A percentile compares a stretch with the other conserved stretches of the same genome.
Conservation (phyloP, 2,113 vertebrate genomes). For the Jacana jacana region DNA sequence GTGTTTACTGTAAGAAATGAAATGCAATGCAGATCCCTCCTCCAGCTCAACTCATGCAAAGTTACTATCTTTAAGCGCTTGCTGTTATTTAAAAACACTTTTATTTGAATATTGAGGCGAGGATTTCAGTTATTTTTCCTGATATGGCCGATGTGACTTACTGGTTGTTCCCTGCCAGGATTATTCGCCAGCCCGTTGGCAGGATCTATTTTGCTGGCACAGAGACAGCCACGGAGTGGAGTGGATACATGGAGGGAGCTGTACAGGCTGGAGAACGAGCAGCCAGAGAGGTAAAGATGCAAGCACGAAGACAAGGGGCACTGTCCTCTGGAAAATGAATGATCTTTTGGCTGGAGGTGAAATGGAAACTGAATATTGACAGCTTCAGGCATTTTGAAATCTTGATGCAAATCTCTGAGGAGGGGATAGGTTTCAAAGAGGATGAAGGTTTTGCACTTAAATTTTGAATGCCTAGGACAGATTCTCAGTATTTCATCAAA, state of each 20-base stretch:
- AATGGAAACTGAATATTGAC: background rate
- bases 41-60: background rate
- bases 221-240: slow-evolving; percentile 95
- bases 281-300: slow-evolving; percentile 84
- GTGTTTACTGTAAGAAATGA: background rate
- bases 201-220: slow-evolving; percentile 93
- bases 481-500: background rate
- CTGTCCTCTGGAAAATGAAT: background rate
- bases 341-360: background rate
- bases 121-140: background rate
- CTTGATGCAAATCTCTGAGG: background rate
- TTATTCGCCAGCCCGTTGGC: slow-evolving; percentile 87
- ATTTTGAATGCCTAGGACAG: background rate
- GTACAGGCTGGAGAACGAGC: slow-evolving; percentile 95
- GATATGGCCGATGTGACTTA: background rate
- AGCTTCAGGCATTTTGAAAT: background rate
- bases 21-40: background rate
- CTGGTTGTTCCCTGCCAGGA: slow-evolving; percentile 68
- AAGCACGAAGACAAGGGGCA: background rate
- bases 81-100: background rate
- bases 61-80: background rate
- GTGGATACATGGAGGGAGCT: slow-evolving; percentile 97
- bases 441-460: background rate
- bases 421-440: background rate
- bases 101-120: background rate